Evolutionary conservation across 1,140 invertebrate species (phyloP), one percentile per base, ranked within the genome.

Genomic region (Drosophila gunungcola): DNA sequence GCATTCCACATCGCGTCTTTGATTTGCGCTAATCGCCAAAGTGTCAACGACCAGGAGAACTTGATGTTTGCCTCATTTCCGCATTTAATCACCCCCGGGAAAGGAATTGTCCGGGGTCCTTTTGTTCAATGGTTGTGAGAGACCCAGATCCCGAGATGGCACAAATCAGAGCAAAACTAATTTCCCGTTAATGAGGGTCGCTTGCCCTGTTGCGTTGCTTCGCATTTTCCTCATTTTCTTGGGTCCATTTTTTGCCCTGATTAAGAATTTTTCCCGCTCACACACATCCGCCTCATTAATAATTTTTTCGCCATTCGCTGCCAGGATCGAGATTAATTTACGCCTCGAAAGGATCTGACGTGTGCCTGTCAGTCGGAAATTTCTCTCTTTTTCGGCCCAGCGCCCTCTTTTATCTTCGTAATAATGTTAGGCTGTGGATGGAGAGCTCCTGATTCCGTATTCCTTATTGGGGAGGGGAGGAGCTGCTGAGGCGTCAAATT

Each of bases 161-260:
- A 84, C 64, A 75, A 88, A 88, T 89, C 83, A 78, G 67, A 79
- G 75, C 67, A 73, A 84, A 88, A 88, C 83, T 89, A 88, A 88
- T 88, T 88, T 88, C 89, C 78, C 84, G 69, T 91, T 91, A 91
- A 91, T 91, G 89, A 91, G 89, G 89, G 89, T 89, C 73, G 73
- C 61, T 67, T 32, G 72, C 55, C 81, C 73, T 73, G n/a, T 58
- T 54, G 54, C 58, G 56, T 63, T 46, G 65, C 67, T 42, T 60
- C 5, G 25, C 41, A 38, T 48, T 70, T 70, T 56, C 45, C 48
- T 46, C 12, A 42, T 42, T 48, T 42, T 61, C 65, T 70, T 67
- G 48, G 27, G 3, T 9, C 27, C 27, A 7, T 51, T 58, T 51
- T 49, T 58, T 70, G 43, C 42, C 41, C 60, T 82, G 72, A 79